A percentile compares a stretch with the other conserved stretches of the same genome.
phyloP scores from a whole-genome alignment of 2,888 invertebrate genomes.

The Drosophila yooni region DNA sequence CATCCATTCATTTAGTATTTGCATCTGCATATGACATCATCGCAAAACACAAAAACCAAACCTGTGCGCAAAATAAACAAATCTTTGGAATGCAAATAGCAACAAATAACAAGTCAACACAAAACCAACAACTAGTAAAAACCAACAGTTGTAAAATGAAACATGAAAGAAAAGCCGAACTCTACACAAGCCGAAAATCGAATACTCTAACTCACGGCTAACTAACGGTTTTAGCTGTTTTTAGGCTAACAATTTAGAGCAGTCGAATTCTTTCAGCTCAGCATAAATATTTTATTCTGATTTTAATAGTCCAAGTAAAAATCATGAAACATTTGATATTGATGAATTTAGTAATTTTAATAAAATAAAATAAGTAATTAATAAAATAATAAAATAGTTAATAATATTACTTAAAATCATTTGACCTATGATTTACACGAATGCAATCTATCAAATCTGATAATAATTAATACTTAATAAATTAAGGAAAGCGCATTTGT shows the following conservation, averaged over 20 bases:
- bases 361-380: too few relatives aligned
- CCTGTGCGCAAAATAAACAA: slow-evolving; percentile 62
- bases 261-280: too few relatives aligned
- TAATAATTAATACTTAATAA: not conserved
- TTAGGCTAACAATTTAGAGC: not conserved
- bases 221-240: not conserved
- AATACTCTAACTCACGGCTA: slow-evolving; percentile 13
- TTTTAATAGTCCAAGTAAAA: too few relatives aligned
- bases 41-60: slow-evolving; percentile 42
- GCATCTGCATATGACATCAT: slow-evolving; percentile 77
- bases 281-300: too few relatives aligned
- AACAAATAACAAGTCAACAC: slow-evolving; percentile 49
- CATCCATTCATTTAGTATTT: slow-evolving; percentile 3
- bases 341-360: too few relatives aligned
- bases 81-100: slow-evolving; percentile 49
- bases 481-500: not conserved
- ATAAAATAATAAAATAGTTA: too few relatives aligned
- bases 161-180: slow-evolving; percentile 5
- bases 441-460: too few relatives aligned
- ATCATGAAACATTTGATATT: too few relatives aligned
- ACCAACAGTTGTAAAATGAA: slow-evolving; percentile 19
- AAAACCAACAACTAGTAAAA: slow-evolving; percentile 14
- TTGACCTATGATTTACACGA: too few relatives aligned
- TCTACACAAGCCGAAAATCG: not conserved
- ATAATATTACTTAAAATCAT: too few relatives aligned